Evolutionary conservation across 2,888 invertebrate species (phyloP).

Genomic region (Lithophane socia): DNA sequence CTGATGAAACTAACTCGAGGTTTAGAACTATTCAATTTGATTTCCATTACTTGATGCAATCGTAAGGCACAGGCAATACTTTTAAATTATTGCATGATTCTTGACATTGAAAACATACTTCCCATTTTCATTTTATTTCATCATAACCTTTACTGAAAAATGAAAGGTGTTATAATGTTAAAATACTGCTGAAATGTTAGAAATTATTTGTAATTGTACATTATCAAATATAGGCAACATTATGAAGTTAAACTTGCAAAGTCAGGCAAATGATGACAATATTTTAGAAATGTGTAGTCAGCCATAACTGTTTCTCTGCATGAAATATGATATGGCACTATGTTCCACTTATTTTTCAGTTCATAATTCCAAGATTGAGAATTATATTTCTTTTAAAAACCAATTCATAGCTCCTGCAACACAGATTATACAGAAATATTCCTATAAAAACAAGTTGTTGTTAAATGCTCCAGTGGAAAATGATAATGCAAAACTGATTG

Average conservation of each 20-base stretch:
- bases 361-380: background rate
- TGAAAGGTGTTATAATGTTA: background rate
- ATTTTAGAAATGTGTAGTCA: constrained; percentile 24
- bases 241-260: constrained; percentile 1
- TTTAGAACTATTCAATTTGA: constrained; percentile 5
- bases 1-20: constrained; percentile 23
- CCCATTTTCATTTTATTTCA: constrained; percentile 10
- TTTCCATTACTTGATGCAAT: constrained; percentile 34
- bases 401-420: constrained; percentile 3
- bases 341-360: constrained; percentile 26
- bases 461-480: constrained; percentile 28
- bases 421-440: background rate
- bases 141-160: background rate
- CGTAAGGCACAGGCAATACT: constrained; percentile 21
- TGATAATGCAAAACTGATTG: constrained; percentile 40
- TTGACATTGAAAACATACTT: constrained; percentile 28
- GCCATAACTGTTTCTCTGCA: constrained; percentile 2
- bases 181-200: constrained; percentile 7
- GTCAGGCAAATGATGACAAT: constrained; percentile 19
- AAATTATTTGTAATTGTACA: constrained; percentile 1
- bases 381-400: constrained; percentile 4
- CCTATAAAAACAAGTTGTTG: constrained; percentile 36
- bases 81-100: constrained; percentile 36
- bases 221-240: constrained; percentile 7
- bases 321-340: constrained; percentile 52